Evolutionary conservation across 2,113 vertebrate species (phyloP).

Genomic region (Agelaius phoeniceus): DNA sequence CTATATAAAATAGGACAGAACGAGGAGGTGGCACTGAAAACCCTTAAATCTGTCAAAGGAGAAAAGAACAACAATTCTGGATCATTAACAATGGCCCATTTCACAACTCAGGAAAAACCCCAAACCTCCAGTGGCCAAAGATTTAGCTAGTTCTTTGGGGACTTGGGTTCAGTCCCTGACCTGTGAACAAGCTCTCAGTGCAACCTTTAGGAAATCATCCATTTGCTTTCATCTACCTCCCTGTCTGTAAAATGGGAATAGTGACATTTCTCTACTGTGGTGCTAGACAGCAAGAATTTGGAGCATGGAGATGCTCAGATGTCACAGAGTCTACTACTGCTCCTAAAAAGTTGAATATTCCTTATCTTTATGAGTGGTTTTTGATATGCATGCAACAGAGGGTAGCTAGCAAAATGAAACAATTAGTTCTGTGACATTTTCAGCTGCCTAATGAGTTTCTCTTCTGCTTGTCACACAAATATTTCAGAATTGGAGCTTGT

Average conservation of each 20-base stretch:
- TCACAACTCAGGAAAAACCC: background rate
- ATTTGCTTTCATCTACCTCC: background rate
- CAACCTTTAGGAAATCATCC: background rate
- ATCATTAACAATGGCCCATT: background rate
- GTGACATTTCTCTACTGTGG: background rate
- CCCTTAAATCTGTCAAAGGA: slow-evolving; percentile 42
- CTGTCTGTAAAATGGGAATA: background rate
- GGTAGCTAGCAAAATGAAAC: slow-evolving; percentile 39
- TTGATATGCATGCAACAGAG: background rate
- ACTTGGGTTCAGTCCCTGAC: background rate
- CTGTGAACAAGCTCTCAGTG: background rate
- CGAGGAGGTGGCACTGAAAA: slow-evolving; percentile 35
- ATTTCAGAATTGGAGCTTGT: slow-evolving; percentile 6
- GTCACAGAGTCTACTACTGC: background rate
- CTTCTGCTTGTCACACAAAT: slow-evolving; percentile 7
- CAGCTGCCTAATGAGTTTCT: slow-evolving; percentile 47
- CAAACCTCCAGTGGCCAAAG: background rate
- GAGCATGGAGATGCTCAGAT: background rate
- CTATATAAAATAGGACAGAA: background rate
- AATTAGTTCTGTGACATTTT: slow-evolving; percentile 57
- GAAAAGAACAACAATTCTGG: background rate
- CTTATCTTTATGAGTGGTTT: background rate
- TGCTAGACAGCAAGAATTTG: background rate
- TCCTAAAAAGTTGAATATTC: background rate
- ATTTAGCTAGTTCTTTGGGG: background rate